These are phyloP conservation scores for Pegea sp. DNA, from an alignment of 23 tunicate genomes.

Conservation along the genomic window DNA sequence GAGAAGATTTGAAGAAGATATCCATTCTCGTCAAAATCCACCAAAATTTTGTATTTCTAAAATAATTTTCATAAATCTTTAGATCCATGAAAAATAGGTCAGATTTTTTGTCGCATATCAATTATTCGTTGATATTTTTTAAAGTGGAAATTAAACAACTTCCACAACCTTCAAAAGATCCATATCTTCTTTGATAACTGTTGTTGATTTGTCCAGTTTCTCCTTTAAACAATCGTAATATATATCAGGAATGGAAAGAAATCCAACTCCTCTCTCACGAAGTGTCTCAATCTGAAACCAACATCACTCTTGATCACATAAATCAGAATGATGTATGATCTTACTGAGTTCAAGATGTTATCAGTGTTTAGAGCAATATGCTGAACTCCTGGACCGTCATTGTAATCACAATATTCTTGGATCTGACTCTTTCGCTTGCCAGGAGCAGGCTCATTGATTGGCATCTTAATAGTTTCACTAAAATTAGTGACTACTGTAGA, in stretches of 20 bases:
- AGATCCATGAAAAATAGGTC: neutral
- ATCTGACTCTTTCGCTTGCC: conserved; percentile 94
- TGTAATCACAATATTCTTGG: conserved; percentile 90
- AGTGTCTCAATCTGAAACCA: conserved; percentile 24
- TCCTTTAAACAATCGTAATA: conserved; percentile 57
- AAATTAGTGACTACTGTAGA: conserved; percentile 82
- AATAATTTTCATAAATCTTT: neutral
- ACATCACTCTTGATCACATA: neutral
- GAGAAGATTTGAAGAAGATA: conserved; percentile 86
- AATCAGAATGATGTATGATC: conserved; percentile 2
- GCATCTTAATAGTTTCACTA: conserved; percentile 95
- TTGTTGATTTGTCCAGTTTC: conserved; percentile 58
- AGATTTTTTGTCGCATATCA: neutral
- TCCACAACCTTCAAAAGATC: conserved; percentile 51
- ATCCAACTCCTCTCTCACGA: conserved; percentile 64
- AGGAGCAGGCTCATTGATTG: conserved; percentile 89
- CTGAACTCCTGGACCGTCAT: conserved; percentile 97
- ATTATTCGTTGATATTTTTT: neutral
- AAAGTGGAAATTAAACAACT: neutral
- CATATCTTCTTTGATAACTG: conserved; percentile 65
- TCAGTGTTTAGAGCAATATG: conserved; percentile 73
- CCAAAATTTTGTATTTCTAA: conserved; percentile 49
- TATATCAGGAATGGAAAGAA: conserved; percentile 55
- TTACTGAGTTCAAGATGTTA: conserved; percentile 60
- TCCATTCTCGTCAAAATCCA: conserved; percentile 92